Percentiles rank a stretch among this genome's conserved stretches.
Conservation (phyloP, 1,140 invertebrate species). For the Tetramorium simillimum region DNA sequence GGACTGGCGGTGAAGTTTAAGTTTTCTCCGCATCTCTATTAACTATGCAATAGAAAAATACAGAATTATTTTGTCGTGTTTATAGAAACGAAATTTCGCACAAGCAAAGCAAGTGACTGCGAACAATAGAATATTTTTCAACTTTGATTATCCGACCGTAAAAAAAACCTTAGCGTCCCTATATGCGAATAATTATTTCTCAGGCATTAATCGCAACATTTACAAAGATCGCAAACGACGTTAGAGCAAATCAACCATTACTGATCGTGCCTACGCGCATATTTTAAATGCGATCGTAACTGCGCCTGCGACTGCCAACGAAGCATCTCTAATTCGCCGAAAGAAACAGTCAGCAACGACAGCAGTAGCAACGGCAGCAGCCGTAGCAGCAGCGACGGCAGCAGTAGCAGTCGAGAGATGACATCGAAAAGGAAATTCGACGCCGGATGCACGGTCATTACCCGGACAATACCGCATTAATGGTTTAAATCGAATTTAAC, state of each 20-base stretch:
- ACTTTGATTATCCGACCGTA: neutral
- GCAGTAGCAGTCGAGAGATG: constrained; percentile 54
- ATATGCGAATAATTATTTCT: constrained; percentile 19
- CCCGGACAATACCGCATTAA: constrained; percentile 81
- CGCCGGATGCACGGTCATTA: constrained; percentile 76
- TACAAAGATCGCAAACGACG: neutral
- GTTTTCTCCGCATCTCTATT: neutral
- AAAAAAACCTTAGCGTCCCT: neutral
- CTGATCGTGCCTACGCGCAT: neutral
- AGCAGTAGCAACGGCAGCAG: constrained; percentile 36
- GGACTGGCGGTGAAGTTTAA: neutral
- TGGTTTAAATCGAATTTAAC: constrained; percentile 82
- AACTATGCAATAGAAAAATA: neutral
- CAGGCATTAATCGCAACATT: neutral
- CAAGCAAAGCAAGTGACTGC: too few relatives aligned
- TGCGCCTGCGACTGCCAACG: constrained; percentile 13
- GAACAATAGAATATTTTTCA: neutral
- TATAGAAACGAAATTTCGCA: neutral
- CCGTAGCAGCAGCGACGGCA: constrained; percentile 41
- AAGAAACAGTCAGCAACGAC: constrained; percentile 74
- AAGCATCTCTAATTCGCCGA: constrained; percentile 54
- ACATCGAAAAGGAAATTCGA: constrained; percentile 58
- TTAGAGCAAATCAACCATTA: neutral
- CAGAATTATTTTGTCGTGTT: neutral
- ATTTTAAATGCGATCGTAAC: constrained; percentile 38